Evolutionary conservation across 2,113 vertebrate species (phyloP).

Genomic region (Entosphenus tridentatus): DNA sequence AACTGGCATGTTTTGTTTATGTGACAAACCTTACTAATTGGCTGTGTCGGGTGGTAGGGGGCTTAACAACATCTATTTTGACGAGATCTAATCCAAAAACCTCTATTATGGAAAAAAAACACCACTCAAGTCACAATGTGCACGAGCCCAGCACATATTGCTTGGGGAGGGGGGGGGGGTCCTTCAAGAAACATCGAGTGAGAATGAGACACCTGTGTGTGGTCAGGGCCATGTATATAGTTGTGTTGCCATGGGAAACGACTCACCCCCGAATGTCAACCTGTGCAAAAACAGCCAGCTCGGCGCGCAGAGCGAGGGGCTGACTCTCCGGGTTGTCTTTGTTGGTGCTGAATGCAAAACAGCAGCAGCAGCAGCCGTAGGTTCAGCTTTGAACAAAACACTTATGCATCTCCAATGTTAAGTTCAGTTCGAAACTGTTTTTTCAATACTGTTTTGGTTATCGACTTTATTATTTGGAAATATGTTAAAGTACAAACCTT

Average conservation of each 20-base stretch:
- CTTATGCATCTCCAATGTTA: neutral
- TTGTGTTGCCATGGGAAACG: neutral
- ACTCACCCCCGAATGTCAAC: neutral
- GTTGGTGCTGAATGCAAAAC: neutral
- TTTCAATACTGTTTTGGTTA: neutral
- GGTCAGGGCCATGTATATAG: too few species aligned
- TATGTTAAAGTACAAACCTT: neutral
- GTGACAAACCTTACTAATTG: too few species aligned
- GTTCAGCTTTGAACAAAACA: neutral
- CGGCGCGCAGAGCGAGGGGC: neutral
- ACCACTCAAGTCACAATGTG: too few species aligned
- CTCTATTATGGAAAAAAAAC: too few species aligned
- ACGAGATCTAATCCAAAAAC: too few species aligned
- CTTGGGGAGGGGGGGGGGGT: too few species aligned
- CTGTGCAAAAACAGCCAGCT: neutral
- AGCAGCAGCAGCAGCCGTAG: neutral
- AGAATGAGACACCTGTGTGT: too few species aligned
- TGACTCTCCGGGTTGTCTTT: neutral
- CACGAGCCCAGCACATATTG: too few species aligned
- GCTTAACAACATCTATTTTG: too few species aligned
- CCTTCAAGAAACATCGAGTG: too few species aligned
- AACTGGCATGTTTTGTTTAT: too few species aligned
- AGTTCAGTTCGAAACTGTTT: neutral
- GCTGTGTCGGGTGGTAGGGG: too few species aligned
- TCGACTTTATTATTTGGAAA: neutral